Evolutionary conservation across 2,888 invertebrate species (phyloP).

Genomic region (Agonum fuliginosum): DNA sequence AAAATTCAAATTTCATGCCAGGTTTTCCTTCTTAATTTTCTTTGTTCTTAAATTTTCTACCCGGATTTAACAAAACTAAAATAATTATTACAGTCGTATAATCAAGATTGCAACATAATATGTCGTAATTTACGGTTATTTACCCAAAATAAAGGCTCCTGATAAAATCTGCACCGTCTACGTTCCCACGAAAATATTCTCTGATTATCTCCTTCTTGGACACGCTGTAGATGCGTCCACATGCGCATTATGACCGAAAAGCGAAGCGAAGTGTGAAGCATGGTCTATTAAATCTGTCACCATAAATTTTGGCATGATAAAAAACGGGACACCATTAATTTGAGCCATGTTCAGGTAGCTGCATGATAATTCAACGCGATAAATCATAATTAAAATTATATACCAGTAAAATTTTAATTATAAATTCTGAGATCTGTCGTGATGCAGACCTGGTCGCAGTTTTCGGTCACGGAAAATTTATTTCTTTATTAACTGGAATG

Average conservation of each 20-base stretch:
- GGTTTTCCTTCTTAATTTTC: too few relatives aligned
- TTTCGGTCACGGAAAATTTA: conserved; percentile 19
- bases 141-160: too few relatives aligned
- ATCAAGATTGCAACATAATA: too few relatives aligned
- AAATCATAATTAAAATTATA: conserved; percentile 55
- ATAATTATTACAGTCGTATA: too few relatives aligned
- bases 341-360: conserved; percentile 48
- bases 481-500: conserved; percentile 22
- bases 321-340: conserved; percentile 57
- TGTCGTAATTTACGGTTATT: too few relatives aligned
- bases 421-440: conserved; percentile 47
- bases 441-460: not conserved
- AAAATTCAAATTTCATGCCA: too few relatives aligned
- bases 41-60: too few relatives aligned
- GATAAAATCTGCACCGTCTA: not conserved
- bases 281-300: conserved; percentile 52
- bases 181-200: not conserved
- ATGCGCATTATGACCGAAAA: conserved; percentile 14
- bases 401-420: conserved; percentile 51
- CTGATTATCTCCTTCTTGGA: not conserved
- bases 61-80: too few relatives aligned
- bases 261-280: conserved; percentile 44
- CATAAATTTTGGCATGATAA: conserved; percentile 49
- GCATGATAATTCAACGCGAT: conserved; percentile 47
- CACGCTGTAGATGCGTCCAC: not conserved